These are phyloP conservation scores for Mohoua ochrocephala DNA, from an alignment of 2,113 vertebrate genomes.

Conservation along the genomic window DNA sequence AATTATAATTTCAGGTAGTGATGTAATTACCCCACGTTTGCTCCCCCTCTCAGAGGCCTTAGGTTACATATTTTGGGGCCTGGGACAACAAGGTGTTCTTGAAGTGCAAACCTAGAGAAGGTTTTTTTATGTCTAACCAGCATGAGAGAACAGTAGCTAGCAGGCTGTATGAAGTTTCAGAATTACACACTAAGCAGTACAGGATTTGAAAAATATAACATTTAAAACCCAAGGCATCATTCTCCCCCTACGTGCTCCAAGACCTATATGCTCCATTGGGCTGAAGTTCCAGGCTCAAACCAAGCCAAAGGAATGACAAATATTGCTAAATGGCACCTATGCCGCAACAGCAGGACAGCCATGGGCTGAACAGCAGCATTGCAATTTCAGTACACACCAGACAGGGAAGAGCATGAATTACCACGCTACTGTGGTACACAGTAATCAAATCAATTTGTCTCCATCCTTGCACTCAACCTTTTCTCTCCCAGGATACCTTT, in stretches of 20 bases:
- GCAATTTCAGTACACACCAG: neutral
- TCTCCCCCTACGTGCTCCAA: neutral
- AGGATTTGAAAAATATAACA: neutral
- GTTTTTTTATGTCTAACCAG: neutral
- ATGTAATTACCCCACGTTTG: neutral
- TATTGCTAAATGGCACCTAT: neutral
- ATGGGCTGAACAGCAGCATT: fast-evolving
- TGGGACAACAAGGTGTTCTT: neutral
- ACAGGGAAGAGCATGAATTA: neutral
- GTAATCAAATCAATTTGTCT: neutral
- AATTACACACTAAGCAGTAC: neutral
- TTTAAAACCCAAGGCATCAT: neutral
- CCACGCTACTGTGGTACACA: neutral
- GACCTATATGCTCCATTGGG: fast-evolving
- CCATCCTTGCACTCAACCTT: neutral
- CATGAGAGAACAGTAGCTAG: neutral
- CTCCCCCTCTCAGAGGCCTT: neutral
- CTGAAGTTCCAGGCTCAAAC: neutral
- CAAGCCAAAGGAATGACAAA: neutral
- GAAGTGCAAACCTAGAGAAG: neutral
- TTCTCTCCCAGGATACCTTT: neutral
- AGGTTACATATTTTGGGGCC: neutral
- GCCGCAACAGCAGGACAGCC: neutral
- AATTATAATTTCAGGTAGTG: neutral
- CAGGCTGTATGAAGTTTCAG: neutral